Percentiles rank a stretch among this genome's conserved stretches.
Evolutionary conservation across 2,113 vertebrate genomes (phyloP).

Genomic region (Phalacrocorax aristotelis): DNA sequence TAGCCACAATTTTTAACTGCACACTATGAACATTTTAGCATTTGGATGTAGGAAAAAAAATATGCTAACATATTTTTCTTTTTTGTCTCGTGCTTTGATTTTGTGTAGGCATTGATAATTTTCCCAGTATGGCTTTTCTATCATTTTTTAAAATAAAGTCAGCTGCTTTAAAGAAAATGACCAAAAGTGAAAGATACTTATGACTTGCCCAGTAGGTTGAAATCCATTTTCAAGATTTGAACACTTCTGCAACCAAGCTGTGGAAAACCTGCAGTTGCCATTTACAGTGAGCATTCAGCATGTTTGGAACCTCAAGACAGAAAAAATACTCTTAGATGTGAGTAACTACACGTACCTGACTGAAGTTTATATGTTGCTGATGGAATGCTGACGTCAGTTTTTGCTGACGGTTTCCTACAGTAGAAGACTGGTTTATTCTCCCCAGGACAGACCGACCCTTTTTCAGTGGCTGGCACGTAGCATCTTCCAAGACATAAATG

Average conservation of each 20-base stretch:
- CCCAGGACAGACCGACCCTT: constrained; percentile 83
- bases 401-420: constrained; percentile 83
- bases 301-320: neutral
- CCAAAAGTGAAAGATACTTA: neutral
- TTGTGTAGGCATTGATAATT: neutral
- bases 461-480: constrained; percentile 78
- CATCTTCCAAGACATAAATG: constrained; percentile 70
- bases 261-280: constrained; percentile 7
- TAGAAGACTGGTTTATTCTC: constrained; percentile 82
- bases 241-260: neutral
- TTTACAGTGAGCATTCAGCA: neutral
- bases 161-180: neutral
- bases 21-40: neutral
- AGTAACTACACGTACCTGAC: constrained; percentile 80
- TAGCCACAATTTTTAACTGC: neutral
- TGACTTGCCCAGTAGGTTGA: neutral
- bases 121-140: neutral
- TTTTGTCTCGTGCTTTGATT: neutral
- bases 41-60: neutral
- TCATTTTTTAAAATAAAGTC: neutral
- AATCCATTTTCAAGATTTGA: neutral
- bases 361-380: constrained; percentile 87
- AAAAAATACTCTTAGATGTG: neutral
- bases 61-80: neutral
- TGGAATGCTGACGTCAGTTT: constrained; percentile 90